Conservation (phyloP, 2,113 vertebrate species). For the Myanophis thanlyinensis region DNA sequence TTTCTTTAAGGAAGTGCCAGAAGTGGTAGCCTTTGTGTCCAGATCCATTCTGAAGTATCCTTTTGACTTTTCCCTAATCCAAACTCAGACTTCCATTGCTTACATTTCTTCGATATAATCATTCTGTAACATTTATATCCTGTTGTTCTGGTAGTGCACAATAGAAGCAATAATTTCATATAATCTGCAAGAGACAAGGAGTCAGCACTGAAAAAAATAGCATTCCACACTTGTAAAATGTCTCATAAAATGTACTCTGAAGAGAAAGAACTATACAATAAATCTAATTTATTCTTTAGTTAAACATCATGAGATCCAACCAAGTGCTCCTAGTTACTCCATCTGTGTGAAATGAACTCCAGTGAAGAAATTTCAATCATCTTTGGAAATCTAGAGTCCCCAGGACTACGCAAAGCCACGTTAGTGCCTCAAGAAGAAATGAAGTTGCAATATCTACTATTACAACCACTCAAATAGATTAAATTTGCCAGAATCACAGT, state of each 20-base stretch:
- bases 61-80: background rate
- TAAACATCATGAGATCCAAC: background rate
- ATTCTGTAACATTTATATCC: background rate
- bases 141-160: no score
- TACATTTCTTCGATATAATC: background rate
- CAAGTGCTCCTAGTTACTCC: background rate
- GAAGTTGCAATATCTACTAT: constrained; percentile 18
- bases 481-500: background rate
- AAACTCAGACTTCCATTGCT: background rate
- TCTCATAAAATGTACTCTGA: background rate
- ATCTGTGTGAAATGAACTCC: background rate
- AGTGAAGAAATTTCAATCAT: background rate
- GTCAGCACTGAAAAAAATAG: background rate
- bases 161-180: background rate
- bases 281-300: background rate
- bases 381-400: background rate
- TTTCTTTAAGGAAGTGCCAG: background rate
- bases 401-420: background rate
- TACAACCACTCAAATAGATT: constrained; percentile 4
- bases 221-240: background rate
- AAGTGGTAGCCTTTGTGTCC: background rate
- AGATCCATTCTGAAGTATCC: background rate
- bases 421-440: background rate
- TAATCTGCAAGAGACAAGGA: background rate
- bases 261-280: background rate